Conservation (phyloP, 2,888 invertebrate genomes). For the Nymphalis polychloros region DNA sequence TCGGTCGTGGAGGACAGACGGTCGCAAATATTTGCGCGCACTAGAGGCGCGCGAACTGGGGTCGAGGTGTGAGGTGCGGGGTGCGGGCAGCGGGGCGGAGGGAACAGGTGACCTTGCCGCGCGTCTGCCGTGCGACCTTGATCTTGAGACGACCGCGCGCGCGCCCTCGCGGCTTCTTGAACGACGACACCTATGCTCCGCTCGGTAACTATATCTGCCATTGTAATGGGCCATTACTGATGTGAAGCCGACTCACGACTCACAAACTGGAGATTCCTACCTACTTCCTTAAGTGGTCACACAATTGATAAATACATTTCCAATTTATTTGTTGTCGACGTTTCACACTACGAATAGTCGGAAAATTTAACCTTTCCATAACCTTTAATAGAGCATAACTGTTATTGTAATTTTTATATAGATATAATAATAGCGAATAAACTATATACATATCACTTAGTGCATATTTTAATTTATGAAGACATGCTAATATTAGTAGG, state of each 20-base stretch:
- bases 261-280: constrained; percentile 1
- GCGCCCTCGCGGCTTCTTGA: constrained; percentile 45
- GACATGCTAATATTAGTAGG: too few species aligned
- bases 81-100: constrained; percentile 42
- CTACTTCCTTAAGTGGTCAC: constrained; percentile 20
- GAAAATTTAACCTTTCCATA: constrained; percentile 20
- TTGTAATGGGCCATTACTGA: constrained; percentile 26
- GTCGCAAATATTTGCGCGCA: constrained; percentile 79
- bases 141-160: constrained; percentile 80
- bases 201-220: constrained; percentile 34
- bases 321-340: constrained; percentile 23
- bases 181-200: constrained; percentile 58
- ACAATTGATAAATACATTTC: constrained; percentile 24
- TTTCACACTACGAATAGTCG: not conserved
- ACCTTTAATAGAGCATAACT: constrained; percentile 6
- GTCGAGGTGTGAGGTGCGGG: constrained; percentile 41
- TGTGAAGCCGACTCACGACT: constrained; percentile 13
- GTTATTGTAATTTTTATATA: too few species aligned
- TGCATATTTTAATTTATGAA: too few species aligned
- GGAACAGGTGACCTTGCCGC: constrained; percentile 71
- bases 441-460: too few species aligned
- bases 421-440: not conserved
- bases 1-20: constrained; percentile 81
- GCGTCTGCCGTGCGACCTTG: constrained; percentile 78
- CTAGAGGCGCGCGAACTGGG: constrained; percentile 53